phyloP scores from a whole-genome alignment of 1,140 invertebrate species.

The Zophobas atratus region DNA sequence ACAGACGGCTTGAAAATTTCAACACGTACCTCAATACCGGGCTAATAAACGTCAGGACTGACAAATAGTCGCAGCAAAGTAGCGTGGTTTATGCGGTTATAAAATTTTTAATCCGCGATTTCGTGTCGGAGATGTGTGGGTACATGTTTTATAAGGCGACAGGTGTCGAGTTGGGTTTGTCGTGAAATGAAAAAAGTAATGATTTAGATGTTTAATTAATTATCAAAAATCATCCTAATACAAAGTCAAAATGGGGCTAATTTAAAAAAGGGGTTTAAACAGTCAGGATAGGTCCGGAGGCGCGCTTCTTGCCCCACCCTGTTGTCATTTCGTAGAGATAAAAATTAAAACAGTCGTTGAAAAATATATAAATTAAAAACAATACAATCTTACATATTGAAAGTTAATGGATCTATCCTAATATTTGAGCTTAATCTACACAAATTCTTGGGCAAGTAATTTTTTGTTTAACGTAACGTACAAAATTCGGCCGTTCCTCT shows the following conservation, averaged over 20 bases:
- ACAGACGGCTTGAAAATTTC: too few relatives aligned
- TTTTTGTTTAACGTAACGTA: conserved; percentile 1
- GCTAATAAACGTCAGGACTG: too few relatives aligned
- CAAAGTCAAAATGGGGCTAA: conserved; percentile 21
- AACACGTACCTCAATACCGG: too few relatives aligned
- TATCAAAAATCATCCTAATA: conserved; percentile 39
- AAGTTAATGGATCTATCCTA: conserved; percentile 27
- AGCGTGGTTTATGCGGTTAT: too few relatives aligned
- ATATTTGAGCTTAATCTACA: conserved; percentile 37
- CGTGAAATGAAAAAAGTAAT: neutral
- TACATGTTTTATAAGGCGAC: neutral
- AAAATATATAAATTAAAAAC: conserved; percentile 29
- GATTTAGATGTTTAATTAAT: conserved; percentile 35
- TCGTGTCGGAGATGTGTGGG: neutral
- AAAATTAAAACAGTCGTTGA: conserved; percentile 14
- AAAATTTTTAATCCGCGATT: too few relatives aligned
- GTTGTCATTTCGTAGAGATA: neutral
- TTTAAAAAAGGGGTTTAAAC: conserved; percentile 8
- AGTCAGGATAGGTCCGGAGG: conserved; percentile 16
- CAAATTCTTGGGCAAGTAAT: conserved; percentile 38
- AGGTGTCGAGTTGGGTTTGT: neutral
- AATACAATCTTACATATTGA: conserved; percentile 20
- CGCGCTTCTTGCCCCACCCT: conserved; percentile 6
- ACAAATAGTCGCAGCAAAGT: too few relatives aligned
- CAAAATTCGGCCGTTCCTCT: conserved; percentile 2